A percentile compares a stretch with the other conserved stretches of the same genome.
Evolutionary conservation across 2,888 invertebrate genomes (phyloP).

Genomic region (Saturnia pavonia): DNA sequence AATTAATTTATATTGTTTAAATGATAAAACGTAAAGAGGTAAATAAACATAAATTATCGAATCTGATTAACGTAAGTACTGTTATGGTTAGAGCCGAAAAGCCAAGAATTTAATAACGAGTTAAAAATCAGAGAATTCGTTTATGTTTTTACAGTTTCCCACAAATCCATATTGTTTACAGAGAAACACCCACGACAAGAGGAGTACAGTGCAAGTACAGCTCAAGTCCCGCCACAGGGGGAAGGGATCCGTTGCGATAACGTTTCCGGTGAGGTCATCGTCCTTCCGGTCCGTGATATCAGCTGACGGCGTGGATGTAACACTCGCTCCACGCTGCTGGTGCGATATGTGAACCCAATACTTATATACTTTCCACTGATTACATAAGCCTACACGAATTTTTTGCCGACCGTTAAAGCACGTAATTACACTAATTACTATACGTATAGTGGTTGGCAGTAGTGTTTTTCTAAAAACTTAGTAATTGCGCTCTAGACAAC

Average conservation of each 20-base stretch:
- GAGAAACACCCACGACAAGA: conserved; percentile 11
- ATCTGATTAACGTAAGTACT: too few relatives aligned
- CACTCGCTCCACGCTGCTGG: conserved; percentile 25
- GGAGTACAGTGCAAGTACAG: not conserved
- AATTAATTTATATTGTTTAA: too few relatives aligned
- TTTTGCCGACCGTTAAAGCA: too few relatives aligned
- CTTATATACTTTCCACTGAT: not conserved
- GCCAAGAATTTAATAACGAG: not conserved
- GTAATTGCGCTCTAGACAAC: not conserved
- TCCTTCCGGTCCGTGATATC: conserved; percentile 67
- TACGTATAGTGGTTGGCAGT: too few relatives aligned
- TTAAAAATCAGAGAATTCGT: not conserved
- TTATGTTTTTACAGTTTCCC: not conserved
- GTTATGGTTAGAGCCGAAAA: not conserved
- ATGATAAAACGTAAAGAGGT: too few relatives aligned
- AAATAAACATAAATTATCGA: too few relatives aligned
- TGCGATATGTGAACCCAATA: conserved; percentile 1
- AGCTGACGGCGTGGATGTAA: conserved; percentile 48
- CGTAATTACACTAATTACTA: too few relatives aligned
- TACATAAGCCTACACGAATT: too few relatives aligned
- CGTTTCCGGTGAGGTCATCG: conserved; percentile 69
- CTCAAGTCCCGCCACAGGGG: not conserved
- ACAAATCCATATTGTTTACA: not conserved
- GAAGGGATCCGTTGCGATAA: conserved; percentile 41
- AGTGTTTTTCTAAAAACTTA: too few relatives aligned